phyloP scores from a whole-genome alignment of 2,113 vertebrate genomes.

The Trichomycterus rosablanca region DNA sequence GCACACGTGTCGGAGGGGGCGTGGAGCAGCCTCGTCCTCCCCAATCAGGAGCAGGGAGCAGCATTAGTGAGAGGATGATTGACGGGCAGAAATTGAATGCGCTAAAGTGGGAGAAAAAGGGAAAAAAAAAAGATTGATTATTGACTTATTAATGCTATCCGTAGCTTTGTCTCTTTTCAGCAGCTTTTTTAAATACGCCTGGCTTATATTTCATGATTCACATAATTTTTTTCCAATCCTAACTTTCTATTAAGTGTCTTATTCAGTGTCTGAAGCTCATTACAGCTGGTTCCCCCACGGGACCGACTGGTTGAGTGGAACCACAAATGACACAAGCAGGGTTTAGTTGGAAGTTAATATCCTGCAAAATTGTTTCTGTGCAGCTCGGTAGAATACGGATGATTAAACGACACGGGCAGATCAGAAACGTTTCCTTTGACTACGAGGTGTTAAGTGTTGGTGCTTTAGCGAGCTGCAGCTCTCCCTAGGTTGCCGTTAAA shows the following conservation, averaged over 20 bases:
- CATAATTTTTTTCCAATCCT: constrained; percentile 49
- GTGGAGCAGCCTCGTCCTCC: too few relatives aligned
- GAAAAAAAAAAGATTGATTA: too few relatives aligned
- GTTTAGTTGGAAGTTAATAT: constrained; percentile 79
- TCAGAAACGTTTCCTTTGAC: constrained; percentile 73
- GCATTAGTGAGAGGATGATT: too few relatives aligned
- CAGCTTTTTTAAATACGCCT: constrained; percentile 55
- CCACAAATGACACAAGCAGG: constrained; percentile 76
- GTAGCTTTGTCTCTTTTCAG: too few relatives aligned
- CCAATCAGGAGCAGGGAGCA: too few relatives aligned
- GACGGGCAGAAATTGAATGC: too few relatives aligned
- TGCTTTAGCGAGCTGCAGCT: constrained; percentile 48
- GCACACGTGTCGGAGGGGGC: too few relatives aligned
- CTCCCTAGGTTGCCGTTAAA: constrained; percentile 71
- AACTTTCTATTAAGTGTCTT: constrained; percentile 58
- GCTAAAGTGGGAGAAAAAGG: too few relatives aligned
- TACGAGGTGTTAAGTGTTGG: constrained; percentile 71
- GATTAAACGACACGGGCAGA: constrained; percentile 77
- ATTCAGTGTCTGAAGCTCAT: constrained; percentile 66
- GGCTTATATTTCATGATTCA: constrained; percentile 50
- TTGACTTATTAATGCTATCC: too few relatives aligned
- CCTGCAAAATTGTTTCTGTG: constrained; percentile 77
- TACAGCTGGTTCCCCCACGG: constrained; percentile 61
- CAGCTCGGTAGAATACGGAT: constrained; percentile 68
- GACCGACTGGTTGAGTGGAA: constrained; percentile 73